Base-by-base conservation (phyloP, 1,140 invertebrate genomes). In the Brachionus paranguensis region DNA sequence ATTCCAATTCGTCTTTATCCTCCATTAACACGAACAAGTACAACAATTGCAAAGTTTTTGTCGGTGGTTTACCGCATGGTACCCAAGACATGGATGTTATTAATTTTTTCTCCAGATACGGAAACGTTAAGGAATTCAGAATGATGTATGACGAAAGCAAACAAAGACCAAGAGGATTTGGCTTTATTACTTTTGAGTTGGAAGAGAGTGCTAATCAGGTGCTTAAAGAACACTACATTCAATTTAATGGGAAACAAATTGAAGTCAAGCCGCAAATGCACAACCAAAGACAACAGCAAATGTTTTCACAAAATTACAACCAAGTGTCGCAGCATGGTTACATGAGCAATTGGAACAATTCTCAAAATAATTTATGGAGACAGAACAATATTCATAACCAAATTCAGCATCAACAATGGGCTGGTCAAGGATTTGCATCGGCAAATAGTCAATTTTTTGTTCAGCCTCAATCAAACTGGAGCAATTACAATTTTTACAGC, bases 51-150 rank as follows among this genome's bases (percentile, higher is more conserved):
- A 78, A 78, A 55, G 50, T 78, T 53, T 78, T 78, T 78, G 50
- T 78, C 50, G 74, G 74, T 20, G 74, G 74, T 53, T 29, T 78
- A 78, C 74, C 74, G 14, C 74, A 50, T 29, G 74, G 74, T 55
- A 78, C 50, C 17, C 45, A 78, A 78, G 74, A 78, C n/a, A 55
- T 53, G 74, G 74, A 78, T 50, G 50, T 78, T n/a, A 20, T 78
- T 78, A 55, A 53, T 78, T 50, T 55, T 50, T 78, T 78, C 41
- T 72, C 68, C 0, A 37, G 68, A 43, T 72, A 72, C 68, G 68
- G 68, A 41, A 72, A 72, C 24, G 68, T 72, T 6, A 72, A 72
- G 41, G 68, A 72, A 24, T 72, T 72, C 33, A 45, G 41, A 72
- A 72, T 72, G 68, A 72, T 72, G 68, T 72, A 72, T 8, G 68